Conservation (phyloP, 2,888 invertebrate species). For the Tenodera sinensis region DNA sequence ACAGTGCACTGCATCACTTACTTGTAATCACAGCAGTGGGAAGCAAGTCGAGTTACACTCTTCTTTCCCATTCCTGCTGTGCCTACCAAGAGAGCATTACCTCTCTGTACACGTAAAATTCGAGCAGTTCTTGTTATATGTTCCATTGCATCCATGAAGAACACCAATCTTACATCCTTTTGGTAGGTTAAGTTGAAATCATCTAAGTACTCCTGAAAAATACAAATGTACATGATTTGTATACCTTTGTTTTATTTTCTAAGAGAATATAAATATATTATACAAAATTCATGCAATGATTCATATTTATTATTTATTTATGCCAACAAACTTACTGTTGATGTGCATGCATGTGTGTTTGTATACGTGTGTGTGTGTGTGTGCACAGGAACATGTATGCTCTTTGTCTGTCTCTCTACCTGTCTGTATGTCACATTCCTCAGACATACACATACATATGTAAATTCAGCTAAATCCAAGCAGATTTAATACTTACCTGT, state of each 20-base stretch:
- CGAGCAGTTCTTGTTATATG: constrained; percentile 83
- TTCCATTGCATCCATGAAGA: constrained; percentile 86
- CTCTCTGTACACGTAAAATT: constrained; percentile 79
- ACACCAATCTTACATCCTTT: constrained; percentile 78
- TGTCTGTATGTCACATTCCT: no score
- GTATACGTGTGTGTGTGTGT: no score
- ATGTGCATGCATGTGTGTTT: no score
- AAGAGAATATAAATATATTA: no score
- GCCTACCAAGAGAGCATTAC: constrained; percentile 83
- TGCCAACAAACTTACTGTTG: no score
- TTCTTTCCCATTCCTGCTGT: constrained; percentile 90
- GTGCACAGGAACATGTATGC: no score
- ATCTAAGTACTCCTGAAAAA: constrained; percentile 69
- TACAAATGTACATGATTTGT: no score
- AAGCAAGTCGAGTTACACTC: constrained; percentile 78
- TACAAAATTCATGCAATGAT: no score
- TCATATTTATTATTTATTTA: no score
- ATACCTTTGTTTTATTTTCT: neutral
- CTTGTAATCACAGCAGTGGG: constrained; percentile 82
- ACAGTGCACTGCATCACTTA: no score
- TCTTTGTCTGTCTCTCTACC: no score
- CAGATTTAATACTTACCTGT: constrained; percentile 48
- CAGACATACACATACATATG: no score
- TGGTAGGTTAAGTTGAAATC: constrained; percentile 76
- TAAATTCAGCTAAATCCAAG: neutral